A percentile compares a stretch with the other conserved stretches of the same genome.
Evolutionary conservation across 2,797 vertebrate genomes (phyloP).

Genomic region (Hyperoplus lanceolatus): DNA sequence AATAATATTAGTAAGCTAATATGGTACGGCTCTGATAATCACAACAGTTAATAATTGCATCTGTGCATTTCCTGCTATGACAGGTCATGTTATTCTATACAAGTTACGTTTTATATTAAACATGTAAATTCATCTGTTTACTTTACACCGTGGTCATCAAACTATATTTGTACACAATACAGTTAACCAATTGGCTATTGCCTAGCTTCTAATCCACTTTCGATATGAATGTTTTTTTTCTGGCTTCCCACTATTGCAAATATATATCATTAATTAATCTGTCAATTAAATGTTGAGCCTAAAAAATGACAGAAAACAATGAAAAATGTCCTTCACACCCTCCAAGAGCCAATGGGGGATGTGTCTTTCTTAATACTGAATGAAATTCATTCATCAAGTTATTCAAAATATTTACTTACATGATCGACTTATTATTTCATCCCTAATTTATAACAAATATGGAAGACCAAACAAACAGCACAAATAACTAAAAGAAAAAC

Average conservation of each 20-base stretch:
- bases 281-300: background rate
- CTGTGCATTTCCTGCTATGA: background rate
- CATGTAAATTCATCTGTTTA: background rate
- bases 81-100: background rate
- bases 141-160: background rate
- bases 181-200: background rate
- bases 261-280: slow-evolving; percentile 11
- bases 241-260: background rate
- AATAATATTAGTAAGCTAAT: background rate
- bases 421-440: rapidly evolving
- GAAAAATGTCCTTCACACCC: background rate
- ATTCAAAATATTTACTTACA: background rate
- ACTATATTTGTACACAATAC: background rate
- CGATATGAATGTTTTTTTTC: background rate
- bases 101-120: background rate
- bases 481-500: background rate
- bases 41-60: background rate
- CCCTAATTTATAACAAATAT: background rate
- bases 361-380: background rate
- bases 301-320: background rate
- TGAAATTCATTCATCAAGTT: background rate
- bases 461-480: background rate
- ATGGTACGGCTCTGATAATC: background rate
- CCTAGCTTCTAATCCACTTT: background rate
- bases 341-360: background rate